Evolutionary conservation across 2,888 invertebrate genomes (phyloP).

Genomic region (Mesochorus sp.): DNA sequence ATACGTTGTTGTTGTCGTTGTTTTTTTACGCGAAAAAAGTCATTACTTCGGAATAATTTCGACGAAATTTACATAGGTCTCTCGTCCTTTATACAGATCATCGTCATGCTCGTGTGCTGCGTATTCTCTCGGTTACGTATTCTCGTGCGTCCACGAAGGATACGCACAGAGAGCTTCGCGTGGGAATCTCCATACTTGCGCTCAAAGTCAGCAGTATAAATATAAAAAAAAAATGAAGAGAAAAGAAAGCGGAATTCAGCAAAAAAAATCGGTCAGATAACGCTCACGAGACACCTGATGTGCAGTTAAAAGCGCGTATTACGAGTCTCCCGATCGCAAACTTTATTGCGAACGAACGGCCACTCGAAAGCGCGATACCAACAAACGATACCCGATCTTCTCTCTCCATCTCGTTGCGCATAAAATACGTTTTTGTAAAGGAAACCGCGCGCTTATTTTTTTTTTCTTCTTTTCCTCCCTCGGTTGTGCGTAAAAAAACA

Average conservation of each 20-base stretch:
- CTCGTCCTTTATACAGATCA: conserved; percentile 56
- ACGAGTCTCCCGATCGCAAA: conserved; percentile 60
- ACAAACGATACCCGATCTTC: neutral
- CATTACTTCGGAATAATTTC: conserved; percentile 20
- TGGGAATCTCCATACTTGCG: conserved; percentile 51
- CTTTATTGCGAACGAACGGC: conserved; percentile 60
- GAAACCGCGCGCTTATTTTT: conserved; percentile 9
- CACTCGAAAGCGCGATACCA: conserved; percentile 49
- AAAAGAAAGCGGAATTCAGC: conserved; percentile 1
- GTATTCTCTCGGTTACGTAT: conserved; percentile 8
- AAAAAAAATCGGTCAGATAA: conserved; percentile 52
- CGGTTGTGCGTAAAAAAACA: neutral
- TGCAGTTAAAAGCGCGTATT: conserved; percentile 62
- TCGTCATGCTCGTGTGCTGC: conserved; percentile 31
- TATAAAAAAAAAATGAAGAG: neutral
- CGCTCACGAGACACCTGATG: conserved; percentile 52
- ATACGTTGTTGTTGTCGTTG: neutral
- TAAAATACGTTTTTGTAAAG: conserved; percentile 46
- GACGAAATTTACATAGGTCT: conserved; percentile 59
- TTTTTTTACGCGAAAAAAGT: neutral
- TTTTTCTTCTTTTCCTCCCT: neutral
- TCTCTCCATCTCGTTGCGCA: conserved; percentile 19
- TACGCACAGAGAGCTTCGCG: conserved; percentile 28
- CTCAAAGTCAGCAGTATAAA: conserved; percentile 28
- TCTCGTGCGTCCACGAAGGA: conserved; percentile 8